Evolutionary conservation across 2,113 vertebrate genomes (phyloP).

Genomic region (Zootoca vivipara): DNA sequence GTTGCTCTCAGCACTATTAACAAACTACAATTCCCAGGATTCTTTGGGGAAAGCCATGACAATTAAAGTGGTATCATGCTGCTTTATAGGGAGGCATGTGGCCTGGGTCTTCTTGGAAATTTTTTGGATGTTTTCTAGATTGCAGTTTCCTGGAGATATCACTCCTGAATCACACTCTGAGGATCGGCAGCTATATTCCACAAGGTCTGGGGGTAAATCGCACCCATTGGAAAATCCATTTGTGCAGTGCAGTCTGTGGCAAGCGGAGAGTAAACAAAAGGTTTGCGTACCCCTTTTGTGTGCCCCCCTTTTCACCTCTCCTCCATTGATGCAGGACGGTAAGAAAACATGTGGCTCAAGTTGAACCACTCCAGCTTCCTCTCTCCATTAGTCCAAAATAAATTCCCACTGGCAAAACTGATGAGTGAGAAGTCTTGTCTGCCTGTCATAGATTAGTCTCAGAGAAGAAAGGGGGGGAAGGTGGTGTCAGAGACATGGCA

Average conservation of each 20-base stretch:
- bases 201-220: not conserved
- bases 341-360: conserved; percentile 39
- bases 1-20: too few relatives aligned
- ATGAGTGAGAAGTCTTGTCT: conserved; percentile 56
- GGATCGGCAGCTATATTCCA: not conserved
- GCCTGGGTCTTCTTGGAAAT: too few relatives aligned
- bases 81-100: too few relatives aligned
- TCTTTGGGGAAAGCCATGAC: too few relatives aligned
- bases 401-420: conserved; percentile 47
- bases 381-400: conserved; percentile 32
- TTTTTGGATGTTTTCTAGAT: too few relatives aligned
- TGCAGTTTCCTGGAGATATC: not conserved
- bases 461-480: not conserved
- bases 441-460: conserved; percentile 8
- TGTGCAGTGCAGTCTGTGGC: not conserved
- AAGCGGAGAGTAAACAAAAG: not conserved
- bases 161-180: not conserved
- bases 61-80: too few relatives aligned
- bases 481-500: not conserved
- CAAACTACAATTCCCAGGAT: too few relatives aligned
- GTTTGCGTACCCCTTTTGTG: too few relatives aligned
- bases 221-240: not conserved
- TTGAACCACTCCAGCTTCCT: conserved; percentile 36
- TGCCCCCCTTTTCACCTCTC: not conserved
- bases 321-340: not conserved